Base-by-base conservation (phyloP, 2,797 vertebrate genomes). In the Pantherophis vulpinus region DNA sequence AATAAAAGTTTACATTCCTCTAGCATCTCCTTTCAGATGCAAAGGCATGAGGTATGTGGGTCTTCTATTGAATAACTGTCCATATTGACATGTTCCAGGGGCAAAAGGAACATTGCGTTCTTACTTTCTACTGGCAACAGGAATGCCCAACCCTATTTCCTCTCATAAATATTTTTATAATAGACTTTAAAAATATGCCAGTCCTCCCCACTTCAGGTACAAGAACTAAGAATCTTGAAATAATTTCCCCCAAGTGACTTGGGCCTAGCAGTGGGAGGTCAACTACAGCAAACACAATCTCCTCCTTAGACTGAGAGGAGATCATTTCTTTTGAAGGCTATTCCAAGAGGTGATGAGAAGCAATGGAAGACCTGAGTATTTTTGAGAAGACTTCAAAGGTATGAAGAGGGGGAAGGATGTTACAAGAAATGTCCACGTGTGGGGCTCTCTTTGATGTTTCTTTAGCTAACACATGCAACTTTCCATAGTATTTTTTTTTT, bases 131-230 rank as follows among this genome's bases (percentile, higher is more conserved):
- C 95, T 93, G 91, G 95, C 91, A 97, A 96, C 95, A 97, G 96
- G 97, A 98, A 98, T 98, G 98, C 97, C 96, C 97, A 98, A 95
- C 95, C 96, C 97, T 96, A 97, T 96, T 97, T 98, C 97, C 98
- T 98, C 96, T 97, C 97, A 97, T 97, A 98, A 98, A 98, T 97
- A 98, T 97, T 98, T 98, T 98, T 97, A 97, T 97, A 97, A 97
- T 96, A 97, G 96, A 89, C 97, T 97, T 98, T 96, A 96, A 96
- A 97, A 97, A 97, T 95, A 96, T 90, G 97, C 97, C 97, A 98
- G 98, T 96, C 96, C 97, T 97, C 97, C 95, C 94, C 94, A 86
- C 86, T 95, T 94, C 96, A 97, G 96, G 94, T 93, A 94, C 87
- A 10, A 11, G 94, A 95, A 89, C 94, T 93, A 90, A 47, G 91